phyloP scores from a whole-genome alignment of 2,113 vertebrate genomes.

The Sceloporus undulatus region DNA sequence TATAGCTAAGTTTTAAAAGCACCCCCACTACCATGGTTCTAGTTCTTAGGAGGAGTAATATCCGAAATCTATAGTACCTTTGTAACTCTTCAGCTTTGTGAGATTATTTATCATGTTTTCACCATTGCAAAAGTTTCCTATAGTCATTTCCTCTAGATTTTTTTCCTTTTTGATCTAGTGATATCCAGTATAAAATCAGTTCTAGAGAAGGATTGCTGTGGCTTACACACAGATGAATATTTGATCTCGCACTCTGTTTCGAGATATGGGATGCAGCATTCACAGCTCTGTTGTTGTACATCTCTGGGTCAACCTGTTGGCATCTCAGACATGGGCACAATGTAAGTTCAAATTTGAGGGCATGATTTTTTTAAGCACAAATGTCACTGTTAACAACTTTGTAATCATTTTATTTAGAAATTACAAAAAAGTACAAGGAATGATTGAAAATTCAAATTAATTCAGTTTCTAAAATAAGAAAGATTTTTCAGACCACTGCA shows the following conservation, averaged over 20 bases:
- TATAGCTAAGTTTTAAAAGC: not conserved
- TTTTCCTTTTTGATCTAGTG: conserved; percentile 37
- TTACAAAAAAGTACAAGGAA: not conserved
- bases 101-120: not conserved
- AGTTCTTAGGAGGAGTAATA: not conserved
- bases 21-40: not conserved
- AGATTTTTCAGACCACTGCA: not conserved
- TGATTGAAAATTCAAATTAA: conserved; percentile 8
- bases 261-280: conserved; percentile 55
- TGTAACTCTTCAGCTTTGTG: not conserved
- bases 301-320: conserved; percentile 35
- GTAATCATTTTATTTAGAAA: not conserved
- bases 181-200: conserved; percentile 38
- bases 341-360: conserved; percentile 63
- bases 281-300: conserved; percentile 40
- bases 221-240: not conserved
- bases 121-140: conserved; percentile 60
- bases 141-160: conserved; percentile 68
- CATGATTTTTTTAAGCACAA: conserved; percentile 32
- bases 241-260: conserved; percentile 29
- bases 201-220: conserved; percentile 18
- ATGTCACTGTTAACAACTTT: conserved; percentile 1
- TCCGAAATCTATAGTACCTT: not conserved
- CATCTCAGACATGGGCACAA: conserved; percentile 31
- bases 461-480: not conserved